A percentile compares a stretch with the other conserved stretches of the same genome.
Evolutionary conservation across 2,113 vertebrate species (phyloP).

Genomic region (Nasalis larvatus): DNA sequence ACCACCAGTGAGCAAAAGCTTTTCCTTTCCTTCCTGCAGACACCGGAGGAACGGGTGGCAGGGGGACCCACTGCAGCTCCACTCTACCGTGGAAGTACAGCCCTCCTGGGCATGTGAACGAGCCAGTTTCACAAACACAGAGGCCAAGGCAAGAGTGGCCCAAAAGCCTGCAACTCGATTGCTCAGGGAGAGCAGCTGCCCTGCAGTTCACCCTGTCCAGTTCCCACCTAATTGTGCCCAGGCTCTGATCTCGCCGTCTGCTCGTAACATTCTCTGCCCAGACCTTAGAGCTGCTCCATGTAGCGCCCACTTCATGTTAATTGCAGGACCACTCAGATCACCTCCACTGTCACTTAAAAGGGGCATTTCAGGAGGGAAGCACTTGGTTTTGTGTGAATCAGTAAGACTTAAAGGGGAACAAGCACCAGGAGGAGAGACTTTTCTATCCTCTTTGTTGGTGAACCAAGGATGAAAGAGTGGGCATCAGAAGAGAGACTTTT

Average conservation of each 20-base stretch:
- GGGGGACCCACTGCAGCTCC: not conserved
- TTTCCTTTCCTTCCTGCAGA: not conserved
- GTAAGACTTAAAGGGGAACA: not conserved
- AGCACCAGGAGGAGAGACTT: not conserved
- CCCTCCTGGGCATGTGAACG: accelerated
- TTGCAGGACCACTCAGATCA: too few species aligned
- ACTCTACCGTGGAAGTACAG: not conserved
- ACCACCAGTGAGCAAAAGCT: not conserved
- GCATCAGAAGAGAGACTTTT: not conserved
- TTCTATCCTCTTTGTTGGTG: not conserved
- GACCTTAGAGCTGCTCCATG: not conserved
- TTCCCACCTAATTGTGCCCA: not conserved
- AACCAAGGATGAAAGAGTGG: not conserved
- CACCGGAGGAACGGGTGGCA: too few species aligned
- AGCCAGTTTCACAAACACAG: not conserved
- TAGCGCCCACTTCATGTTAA: accelerated
- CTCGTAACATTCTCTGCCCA: not conserved
- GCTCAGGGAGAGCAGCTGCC: not conserved
- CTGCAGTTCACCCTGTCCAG: accelerated
- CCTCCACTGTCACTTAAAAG: not conserved
- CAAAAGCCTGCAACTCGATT: accelerated
- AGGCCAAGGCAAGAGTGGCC: accelerated
- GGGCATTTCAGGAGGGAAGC: not conserved
- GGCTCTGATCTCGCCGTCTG: not conserved
- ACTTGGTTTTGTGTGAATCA: not conserved